A percentile compares a stretch with the other conserved stretches of the same genome.
Evolutionary conservation across 2,113 vertebrate genomes (phyloP).

Genomic region (Erpornis zantholeuca): DNA sequence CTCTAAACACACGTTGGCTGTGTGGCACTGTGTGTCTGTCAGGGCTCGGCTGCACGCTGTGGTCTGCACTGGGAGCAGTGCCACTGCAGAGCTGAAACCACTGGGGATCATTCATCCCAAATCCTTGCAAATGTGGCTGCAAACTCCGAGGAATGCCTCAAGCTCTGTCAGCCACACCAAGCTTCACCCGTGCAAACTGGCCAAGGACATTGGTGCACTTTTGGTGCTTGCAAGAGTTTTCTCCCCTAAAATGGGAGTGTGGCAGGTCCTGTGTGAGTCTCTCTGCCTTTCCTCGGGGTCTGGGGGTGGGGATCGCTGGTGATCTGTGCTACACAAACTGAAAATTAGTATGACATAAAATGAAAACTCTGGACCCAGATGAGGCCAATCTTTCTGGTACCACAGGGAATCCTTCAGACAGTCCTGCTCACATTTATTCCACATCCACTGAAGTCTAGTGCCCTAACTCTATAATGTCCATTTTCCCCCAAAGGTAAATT

Average conservation of each 20-base stretch:
- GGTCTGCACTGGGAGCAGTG: neutral
- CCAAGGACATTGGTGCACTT: neutral
- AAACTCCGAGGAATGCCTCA: neutral
- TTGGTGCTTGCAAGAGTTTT: neutral
- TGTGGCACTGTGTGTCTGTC: neutral
- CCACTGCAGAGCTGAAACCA: neutral
- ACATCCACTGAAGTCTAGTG: neutral
- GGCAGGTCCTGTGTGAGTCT: neutral
- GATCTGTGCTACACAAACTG: neutral
- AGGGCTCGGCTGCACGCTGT: neutral
- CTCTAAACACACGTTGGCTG: neutral
- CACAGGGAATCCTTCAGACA: neutral
- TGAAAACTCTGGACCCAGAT: neutral
- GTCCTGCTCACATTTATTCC: neutral
- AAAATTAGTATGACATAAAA: neutral
- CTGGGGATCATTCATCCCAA: neutral
- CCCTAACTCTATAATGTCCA: neutral
- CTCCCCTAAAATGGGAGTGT: no score
- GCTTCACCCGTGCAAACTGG: no score
- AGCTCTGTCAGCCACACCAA: neutral
- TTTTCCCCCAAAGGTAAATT: neutral
- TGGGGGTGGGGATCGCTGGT: neutral
- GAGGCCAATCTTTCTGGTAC: neutral
- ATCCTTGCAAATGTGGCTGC: neutral
- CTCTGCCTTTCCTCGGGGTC: neutral